phyloP scores from a whole-genome alignment of 1,140 invertebrate species.

The Papilio polytes region DNA sequence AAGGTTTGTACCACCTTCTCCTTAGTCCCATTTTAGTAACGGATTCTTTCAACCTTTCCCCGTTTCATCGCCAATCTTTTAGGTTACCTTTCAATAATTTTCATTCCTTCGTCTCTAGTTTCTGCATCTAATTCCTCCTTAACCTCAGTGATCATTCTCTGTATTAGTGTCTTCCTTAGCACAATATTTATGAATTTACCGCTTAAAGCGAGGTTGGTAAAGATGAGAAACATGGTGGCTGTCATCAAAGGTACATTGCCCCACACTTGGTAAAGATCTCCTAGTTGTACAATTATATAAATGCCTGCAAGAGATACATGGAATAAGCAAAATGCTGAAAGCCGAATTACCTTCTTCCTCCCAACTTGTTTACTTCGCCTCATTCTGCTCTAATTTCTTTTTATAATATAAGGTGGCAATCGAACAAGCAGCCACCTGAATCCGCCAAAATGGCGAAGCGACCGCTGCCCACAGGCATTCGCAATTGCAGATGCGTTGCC shows the following conservation, averaged over 20 bases:
- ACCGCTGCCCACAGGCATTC: too few relatives aligned
- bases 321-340: too few relatives aligned
- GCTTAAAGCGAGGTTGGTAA: constrained; percentile 61
- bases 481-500: too few relatives aligned
- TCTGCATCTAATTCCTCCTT: constrained; percentile 50
- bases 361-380: too few relatives aligned
- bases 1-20: too few relatives aligned
- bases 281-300: constrained; percentile 54
- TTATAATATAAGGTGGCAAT: too few relatives aligned
- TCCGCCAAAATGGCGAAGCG: too few relatives aligned
- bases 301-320: constrained; percentile 45
- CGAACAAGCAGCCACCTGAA: too few relatives aligned
- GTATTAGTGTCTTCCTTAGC: constrained; percentile 49
- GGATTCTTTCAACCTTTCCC: too few relatives aligned
- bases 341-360: too few relatives aligned
- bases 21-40: too few relatives aligned
- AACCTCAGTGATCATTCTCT: constrained; percentile 50
- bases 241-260: constrained; percentile 69
- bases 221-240: constrained; percentile 62
- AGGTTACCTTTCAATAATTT: constrained; percentile 58
- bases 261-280: constrained; percentile 62
- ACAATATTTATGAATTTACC: constrained; percentile 60
- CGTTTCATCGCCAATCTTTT: background rate
- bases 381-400: too few relatives aligned
- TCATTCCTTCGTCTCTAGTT: constrained; percentile 42